A percentile compares a stretch with the other conserved stretches of the same genome.
Evolutionary conservation across 2,113 vertebrate genomes (phyloP).

Genomic region (Oreotrochilus melanogaster): DNA sequence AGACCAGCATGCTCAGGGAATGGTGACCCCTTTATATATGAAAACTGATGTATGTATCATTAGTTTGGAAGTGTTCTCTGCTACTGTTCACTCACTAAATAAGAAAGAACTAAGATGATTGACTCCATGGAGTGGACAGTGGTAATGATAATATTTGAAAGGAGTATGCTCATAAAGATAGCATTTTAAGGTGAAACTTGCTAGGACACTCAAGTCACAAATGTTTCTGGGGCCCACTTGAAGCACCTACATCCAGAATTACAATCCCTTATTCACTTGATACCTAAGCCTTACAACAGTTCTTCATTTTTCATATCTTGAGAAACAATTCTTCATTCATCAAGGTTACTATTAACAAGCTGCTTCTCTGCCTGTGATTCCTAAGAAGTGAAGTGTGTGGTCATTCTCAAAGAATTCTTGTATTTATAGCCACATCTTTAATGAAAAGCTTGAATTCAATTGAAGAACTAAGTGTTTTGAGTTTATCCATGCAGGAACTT

Average conservation of each 20-base stretch:
- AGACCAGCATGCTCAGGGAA: background rate
- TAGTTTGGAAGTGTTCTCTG: background rate
- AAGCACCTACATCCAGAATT: background rate
- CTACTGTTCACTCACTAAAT: background rate
- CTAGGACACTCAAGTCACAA: background rate
- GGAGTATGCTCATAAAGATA: background rate
- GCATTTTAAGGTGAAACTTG: slow-evolving; percentile 17
- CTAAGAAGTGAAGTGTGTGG: background rate
- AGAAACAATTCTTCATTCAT: background rate
- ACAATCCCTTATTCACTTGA: background rate
- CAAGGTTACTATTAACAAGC: background rate
- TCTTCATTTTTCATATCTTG: background rate
- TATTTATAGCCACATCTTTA: background rate
- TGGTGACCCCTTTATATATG: background rate
- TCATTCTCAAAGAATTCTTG: background rate
- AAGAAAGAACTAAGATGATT: background rate
- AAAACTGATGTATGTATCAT: background rate
- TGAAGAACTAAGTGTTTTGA: background rate
- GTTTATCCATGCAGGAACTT: background rate
- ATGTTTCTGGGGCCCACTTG: background rate
- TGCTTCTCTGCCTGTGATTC: background rate
- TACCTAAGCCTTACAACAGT: background rate
- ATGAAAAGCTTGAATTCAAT: background rate
- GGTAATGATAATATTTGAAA: background rate
- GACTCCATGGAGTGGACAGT: background rate